Conservation (phyloP, 1,140 invertebrate species). For the Trigoniulus corallinus region DNA sequence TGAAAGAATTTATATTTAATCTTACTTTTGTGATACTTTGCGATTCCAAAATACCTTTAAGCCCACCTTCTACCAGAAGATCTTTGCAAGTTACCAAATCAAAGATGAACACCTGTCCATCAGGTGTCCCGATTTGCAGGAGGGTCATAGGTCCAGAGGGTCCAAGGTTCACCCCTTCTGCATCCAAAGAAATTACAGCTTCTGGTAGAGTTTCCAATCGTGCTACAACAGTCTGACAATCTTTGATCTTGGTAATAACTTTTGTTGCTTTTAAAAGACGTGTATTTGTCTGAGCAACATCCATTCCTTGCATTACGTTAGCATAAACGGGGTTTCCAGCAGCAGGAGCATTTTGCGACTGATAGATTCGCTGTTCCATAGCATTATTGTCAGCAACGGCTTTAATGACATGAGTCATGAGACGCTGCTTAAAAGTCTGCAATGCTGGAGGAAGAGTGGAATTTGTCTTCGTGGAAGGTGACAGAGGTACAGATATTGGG, state of each 20-base stretch:
- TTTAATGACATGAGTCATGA: slow-evolving; percentile 71
- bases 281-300: not conserved
- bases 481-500: not conserved
- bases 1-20: not conserved
- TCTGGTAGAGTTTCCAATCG: not conserved
- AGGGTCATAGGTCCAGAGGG: slow-evolving; percentile 47
- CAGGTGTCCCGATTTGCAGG: slow-evolving; percentile 63
- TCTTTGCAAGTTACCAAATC: slow-evolving; percentile 72
- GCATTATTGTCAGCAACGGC: slow-evolving; percentile 79
- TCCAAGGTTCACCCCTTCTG: slow-evolving; percentile 83
- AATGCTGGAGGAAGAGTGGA: slow-evolving; percentile 21
- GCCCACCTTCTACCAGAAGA: slow-evolving; percentile 54
- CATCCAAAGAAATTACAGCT: slow-evolving; percentile 54
- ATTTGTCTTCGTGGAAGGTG: not conserved
- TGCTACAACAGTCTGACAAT: not conserved
- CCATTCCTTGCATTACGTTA: not conserved
- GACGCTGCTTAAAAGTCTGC: slow-evolving; percentile 65
- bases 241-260: slow-evolving; percentile 17
- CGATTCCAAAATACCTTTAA: slow-evolving; percentile 64
- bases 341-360: not conserved
- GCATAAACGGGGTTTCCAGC: not conserved
- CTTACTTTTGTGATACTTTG: slow-evolving; percentile 71
- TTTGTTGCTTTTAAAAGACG: slow-evolving; percentile 5
- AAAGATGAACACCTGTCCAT: slow-evolving; percentile 49
- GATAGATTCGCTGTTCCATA: slow-evolving; percentile 38